Conservation (phyloP, 53 echinoderm and acorn worm genomes). For the Astropecten irregularis region DNA sequence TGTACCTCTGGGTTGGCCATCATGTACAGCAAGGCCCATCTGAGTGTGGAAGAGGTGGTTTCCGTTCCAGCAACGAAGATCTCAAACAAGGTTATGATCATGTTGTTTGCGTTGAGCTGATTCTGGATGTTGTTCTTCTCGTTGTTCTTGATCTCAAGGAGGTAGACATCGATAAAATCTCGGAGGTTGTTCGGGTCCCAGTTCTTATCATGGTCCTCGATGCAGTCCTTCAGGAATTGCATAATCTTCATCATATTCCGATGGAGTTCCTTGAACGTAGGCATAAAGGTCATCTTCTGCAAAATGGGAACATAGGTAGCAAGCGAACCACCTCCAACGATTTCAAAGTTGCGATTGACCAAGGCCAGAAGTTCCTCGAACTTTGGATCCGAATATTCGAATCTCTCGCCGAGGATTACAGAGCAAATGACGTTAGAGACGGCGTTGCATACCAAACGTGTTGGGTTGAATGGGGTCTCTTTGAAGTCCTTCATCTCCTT, state of each 20-base stretch:
- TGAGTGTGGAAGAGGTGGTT: constrained; percentile 44
- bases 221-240: background rate
- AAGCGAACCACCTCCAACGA: background rate
- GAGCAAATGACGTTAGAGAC: constrained; percentile 45
- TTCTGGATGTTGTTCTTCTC: constrained; percentile 3
- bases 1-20: constrained; percentile 36
- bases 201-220: constrained; percentile 12
- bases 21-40: constrained; percentile 46
- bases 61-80: constrained; percentile 52
- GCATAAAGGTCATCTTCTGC: background rate
- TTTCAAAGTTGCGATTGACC: constrained; percentile 7
- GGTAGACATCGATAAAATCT: constrained; percentile 49
- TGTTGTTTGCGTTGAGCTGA: background rate
- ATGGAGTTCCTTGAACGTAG: background rate
- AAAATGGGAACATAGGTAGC: constrained; percentile 4
- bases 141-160: constrained; percentile 10
- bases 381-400: constrained; percentile 22
- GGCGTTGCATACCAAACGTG: background rate
- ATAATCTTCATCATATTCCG: background rate
- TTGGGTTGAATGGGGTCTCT: background rate
- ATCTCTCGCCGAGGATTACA: constrained; percentile 14
- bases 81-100: constrained; percentile 19
- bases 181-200: constrained; percentile 31
- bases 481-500: background rate
- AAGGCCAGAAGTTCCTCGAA: background rate